A percentile compares a stretch with the other conserved stretches of the same genome.
phyloP scores from a whole-genome alignment of 2,888 invertebrate species.

The Dynastes hyllus region DNA sequence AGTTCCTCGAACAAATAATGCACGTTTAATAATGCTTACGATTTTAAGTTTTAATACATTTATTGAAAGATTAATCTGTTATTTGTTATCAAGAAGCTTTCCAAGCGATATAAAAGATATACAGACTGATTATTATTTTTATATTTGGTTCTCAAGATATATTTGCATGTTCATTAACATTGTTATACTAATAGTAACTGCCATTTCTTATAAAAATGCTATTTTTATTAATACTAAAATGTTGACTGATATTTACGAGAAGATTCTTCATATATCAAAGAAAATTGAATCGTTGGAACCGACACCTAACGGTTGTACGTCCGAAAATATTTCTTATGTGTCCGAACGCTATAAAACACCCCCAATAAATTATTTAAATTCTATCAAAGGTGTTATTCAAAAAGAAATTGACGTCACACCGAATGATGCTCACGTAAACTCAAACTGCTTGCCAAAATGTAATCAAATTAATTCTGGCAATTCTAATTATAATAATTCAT shows the following conservation, averaged over 20 bases:
- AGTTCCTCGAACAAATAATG: conserved; percentile 72
- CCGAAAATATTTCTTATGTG: conserved; percentile 26
- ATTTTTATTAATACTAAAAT: conserved; percentile 69
- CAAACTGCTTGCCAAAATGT: conserved; percentile 14
- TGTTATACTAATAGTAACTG: conserved; percentile 65
- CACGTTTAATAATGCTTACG: conserved; percentile 74
- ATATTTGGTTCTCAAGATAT: conserved; percentile 72
- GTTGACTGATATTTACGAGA: conserved; percentile 69
- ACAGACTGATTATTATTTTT: conserved; percentile 68
- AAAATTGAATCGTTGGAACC: conserved; percentile 48
- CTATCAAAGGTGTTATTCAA: conserved; percentile 19
- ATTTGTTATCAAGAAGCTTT: conserved; percentile 55
- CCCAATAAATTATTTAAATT: conserved; percentile 27
- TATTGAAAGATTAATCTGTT: conserved; percentile 71
- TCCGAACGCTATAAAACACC: conserved; percentile 38
- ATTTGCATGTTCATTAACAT: conserved; percentile 65
- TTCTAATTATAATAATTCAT: conserved; percentile 10
- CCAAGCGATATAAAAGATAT: conserved; percentile 59
- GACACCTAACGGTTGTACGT: not conserved
- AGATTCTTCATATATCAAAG: conserved; percentile 62
- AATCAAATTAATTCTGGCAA: conserved; percentile 14
- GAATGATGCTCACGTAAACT: not conserved
- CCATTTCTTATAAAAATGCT: conserved; percentile 70
- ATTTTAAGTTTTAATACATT: conserved; percentile 72
- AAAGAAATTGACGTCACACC: not conserved